Evolutionary conservation across 2,113 vertebrate species (phyloP).

Genomic region (Tetraodon nigroviridis): DNA sequence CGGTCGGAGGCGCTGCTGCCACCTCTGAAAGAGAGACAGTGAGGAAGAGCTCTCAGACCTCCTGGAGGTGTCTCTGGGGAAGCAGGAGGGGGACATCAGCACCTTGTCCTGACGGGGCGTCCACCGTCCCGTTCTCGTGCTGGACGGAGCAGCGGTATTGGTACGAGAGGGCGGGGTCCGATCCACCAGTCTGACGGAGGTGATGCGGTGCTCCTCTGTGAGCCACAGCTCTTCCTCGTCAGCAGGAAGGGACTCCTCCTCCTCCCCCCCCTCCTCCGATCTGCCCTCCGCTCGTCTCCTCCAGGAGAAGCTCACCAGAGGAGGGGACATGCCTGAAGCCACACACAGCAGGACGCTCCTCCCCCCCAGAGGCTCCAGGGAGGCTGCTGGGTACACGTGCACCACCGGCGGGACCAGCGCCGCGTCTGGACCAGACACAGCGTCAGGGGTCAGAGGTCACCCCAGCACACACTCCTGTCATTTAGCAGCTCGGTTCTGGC

Average conservation of each 20-base stretch:
- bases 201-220: neutral
- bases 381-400: conserved; percentile 24
- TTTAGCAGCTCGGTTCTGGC: too few relatives aligned
- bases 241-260: neutral
- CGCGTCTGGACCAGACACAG: too few relatives aligned
- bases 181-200: conserved; percentile 10
- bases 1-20: neutral
- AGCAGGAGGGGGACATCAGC: neutral
- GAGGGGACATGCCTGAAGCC: conserved; percentile 37
- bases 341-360: conserved; percentile 27
- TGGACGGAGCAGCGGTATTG: conserved; percentile 12
- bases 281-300: conserved; percentile 4
- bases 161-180: neutral
- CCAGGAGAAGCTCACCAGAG: conserved; percentile 40
- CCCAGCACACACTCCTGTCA: too few relatives aligned
- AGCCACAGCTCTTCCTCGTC: conserved; percentile 13
- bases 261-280: neutral
- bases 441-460: too few relatives aligned
- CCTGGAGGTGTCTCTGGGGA: too few relatives aligned
- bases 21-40: neutral
- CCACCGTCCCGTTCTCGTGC: conserved; percentile 8
- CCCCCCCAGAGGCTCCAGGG: conserved; percentile 7
- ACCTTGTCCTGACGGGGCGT: conserved; percentile 1
- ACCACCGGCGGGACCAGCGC: conserved; percentile 18
- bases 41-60: neutral